These are phyloP conservation scores for Neodiprion pinetum DNA, from an alignment of 1,140 invertebrate genomes.

Conservation along the genomic window DNA sequence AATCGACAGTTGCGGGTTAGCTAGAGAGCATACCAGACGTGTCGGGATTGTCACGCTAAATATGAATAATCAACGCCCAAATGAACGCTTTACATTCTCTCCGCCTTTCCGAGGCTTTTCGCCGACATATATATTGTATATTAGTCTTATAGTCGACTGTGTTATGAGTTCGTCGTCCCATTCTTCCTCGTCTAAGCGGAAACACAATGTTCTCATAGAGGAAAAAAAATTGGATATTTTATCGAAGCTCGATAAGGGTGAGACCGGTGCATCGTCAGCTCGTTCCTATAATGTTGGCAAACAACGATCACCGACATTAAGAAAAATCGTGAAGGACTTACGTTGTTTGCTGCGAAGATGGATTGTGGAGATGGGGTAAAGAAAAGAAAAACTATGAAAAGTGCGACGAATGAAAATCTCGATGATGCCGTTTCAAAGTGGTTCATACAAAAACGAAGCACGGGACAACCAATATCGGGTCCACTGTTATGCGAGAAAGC, in stretches of 20 bases:
- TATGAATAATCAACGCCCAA: too few species aligned
- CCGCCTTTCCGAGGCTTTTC: too few species aligned
- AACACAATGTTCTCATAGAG: constrained; percentile 15
- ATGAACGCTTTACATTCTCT: too few species aligned
- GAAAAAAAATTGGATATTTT: constrained; percentile 18
- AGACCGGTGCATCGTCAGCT: constrained; percentile 10
- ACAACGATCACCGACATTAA: constrained; percentile 21
- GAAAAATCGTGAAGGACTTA: constrained; percentile 12
- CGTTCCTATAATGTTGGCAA: constrained; percentile 17
- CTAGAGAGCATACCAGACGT: too few species aligned
- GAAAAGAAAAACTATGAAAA: constrained; percentile 22
- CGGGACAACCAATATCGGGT: constrained; percentile 32
- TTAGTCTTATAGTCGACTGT: background rate
- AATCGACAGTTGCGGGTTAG: too few species aligned
- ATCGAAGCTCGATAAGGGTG: constrained; percentile 14
- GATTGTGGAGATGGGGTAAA: constrained; percentile 17
- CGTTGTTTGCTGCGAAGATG: constrained; percentile 13
- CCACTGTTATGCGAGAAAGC: constrained; percentile 36
- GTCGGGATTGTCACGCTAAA: too few species aligned
- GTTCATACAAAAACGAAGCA: constrained; percentile 31
- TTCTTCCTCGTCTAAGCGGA: constrained; percentile 19
- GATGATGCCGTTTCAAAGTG: constrained; percentile 27
- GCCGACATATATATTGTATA: too few species aligned
- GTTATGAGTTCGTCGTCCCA: constrained; percentile 11
- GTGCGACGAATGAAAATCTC: constrained; percentile 18